Evolutionary conservation across 2,113 vertebrate species (phyloP), one percentile per base, ranked within the genome.

Genomic region (Cranoglanis bouderius): DNA sequence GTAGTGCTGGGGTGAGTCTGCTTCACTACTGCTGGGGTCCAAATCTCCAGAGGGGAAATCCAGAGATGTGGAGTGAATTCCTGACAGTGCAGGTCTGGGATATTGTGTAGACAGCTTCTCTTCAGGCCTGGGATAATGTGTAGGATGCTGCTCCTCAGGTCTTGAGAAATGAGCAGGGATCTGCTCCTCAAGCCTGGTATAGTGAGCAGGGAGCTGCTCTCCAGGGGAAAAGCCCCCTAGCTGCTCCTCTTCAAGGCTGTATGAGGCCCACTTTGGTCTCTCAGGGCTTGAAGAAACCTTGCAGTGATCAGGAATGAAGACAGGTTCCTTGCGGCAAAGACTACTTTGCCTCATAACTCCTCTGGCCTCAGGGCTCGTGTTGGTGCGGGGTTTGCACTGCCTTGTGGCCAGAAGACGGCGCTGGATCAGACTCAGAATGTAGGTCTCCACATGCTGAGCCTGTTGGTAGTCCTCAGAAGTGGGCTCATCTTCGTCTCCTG

Each of bases 361-460:
- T 88, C 94, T 90, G 78, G 90, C 26, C 29, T 96, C 95, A 0
- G 94, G 91, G 40, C 92, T 91, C 46, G 96, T 92, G 74, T 94
- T 96, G 1, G 96, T 96, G 61, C 96, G 95, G 14, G 96, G 96
- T 88, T 96, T 97, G 61, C 93, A 94, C 38, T 95, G 93, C 19
- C 96, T 93, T 0, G 92, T 92, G 18, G 95, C 93, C 53, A 93
- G 84, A 70, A 93, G 94, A 83, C 95, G 93, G 2, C 96, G 95
- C 65, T 97, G 96, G 89, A 97, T 94, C 59, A 97, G 93, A 49
- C 95, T 95, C 19, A 95, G 92, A 90, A 97, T 97, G 91, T 96
- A 97, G 72, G 94, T 96, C 92, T 97, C 96, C 59, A 96, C 91
- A 43, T 93, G 94, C 29, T 95, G 95, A 13, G 94, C 87, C 4